phyloP scores from a whole-genome alignment of 2,113 vertebrate genomes.

The Cercocebus atys region DNA sequence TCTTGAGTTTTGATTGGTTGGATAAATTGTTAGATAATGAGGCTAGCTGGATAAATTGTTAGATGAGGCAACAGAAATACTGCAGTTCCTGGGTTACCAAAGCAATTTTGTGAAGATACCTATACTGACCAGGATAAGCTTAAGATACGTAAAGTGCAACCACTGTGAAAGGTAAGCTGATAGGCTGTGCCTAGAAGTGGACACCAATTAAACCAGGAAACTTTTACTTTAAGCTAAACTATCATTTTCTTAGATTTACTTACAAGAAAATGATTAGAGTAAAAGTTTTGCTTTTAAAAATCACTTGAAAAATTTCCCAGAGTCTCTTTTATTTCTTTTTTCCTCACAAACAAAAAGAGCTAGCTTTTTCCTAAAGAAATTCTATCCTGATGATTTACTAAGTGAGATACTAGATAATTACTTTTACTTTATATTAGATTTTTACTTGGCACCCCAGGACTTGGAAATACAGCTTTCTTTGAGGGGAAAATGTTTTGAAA shows the following conservation, averaged over 20 bases:
- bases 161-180: not conserved
- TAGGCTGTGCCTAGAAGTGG: not conserved
- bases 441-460: not conserved
- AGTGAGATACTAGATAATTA: not conserved
- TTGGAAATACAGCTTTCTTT: not conserved
- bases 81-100: not conserved
- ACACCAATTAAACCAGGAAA: not conserved
- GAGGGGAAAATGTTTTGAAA: not conserved
- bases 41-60: not conserved
- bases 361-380: not conserved
- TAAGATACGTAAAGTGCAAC: not conserved
- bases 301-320: not conserved
- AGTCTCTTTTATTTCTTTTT: not conserved
- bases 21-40: not conserved
- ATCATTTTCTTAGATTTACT: not conserved
- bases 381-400: not conserved
- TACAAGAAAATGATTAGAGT: not conserved
- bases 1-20: not conserved
- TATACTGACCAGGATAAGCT: not conserved
- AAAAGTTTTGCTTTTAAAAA: not conserved
- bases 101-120: not conserved
- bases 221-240: not conserved
- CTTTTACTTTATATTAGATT: not conserved
- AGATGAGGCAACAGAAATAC: not conserved
- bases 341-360: not conserved